Base-by-base conservation (phyloP, 2,888 invertebrate genomes). In the Stenichneumon culpator region DNA sequence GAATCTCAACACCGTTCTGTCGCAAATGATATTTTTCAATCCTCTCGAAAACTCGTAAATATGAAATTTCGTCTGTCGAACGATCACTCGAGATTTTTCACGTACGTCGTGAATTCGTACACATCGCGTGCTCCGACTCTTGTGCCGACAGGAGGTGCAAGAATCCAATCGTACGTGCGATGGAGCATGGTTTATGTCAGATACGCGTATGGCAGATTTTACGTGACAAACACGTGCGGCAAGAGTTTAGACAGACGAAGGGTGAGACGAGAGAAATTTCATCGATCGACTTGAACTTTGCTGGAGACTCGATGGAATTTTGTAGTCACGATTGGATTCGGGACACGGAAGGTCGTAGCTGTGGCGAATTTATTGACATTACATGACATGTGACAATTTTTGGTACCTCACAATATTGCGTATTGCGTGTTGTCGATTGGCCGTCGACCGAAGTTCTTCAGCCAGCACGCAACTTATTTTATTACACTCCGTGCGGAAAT, bases 1-100 rank as follows among this genome's bases (percentile, higher is more conserved):
- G 75, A 44, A 67, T 75, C 75, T 52, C 36, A 36, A 32, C 65
- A 39, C 32, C 39, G 39, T 73, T 73, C 75, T 22, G 67, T 63
- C 28, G 65, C 67, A 19, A 70, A 69, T 52, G 52, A 52, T 79
- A 65, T 79, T 72, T 79, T 79, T 72, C 79, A 63, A 65, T 79
- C 52, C 70, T 28, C 50, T n/a, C 39, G 72, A 54, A 79, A 65
- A 60, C 32, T 72, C 72, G 79, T 60, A 65, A 72, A 79, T 78
- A 63, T 70, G 44, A 57, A 57, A 69, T 78, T 74, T 47, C 28
- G 44, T 39, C 60, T 69, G 69, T 70, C 79, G 60, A 3, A 65
- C 4, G 52, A 36, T 67, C 52, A 6, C 65, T 19, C 52, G 11
- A 28, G 19, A 50, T 14, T 50, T 50, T 75, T 39, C 63, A 63